Base-by-base conservation (phyloP, 2,797 vertebrate species). In the Ficedula albicollis region DNA sequence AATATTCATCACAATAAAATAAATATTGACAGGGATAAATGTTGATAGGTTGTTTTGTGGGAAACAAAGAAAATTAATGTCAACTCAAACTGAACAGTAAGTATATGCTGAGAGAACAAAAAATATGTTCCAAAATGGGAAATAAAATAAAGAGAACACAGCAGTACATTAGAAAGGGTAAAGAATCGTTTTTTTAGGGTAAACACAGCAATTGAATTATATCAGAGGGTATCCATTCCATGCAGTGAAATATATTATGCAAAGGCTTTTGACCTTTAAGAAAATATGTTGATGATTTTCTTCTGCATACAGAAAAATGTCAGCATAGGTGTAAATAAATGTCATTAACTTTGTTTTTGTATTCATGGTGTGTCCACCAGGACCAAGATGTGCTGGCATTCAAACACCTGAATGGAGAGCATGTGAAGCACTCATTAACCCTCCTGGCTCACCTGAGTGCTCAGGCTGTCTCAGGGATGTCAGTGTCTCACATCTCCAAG, bases 181-280 rank as follows among this genome's bases (percentile, higher is more conserved):
- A 86, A 92, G 43, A 9, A 1, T 72, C 5, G 0, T 1, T 32
- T 59, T 84, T 73, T 72, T 51, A 54, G 38, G 39, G 29, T 82
- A 55, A 95, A 91, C 34, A 87, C 12, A 93, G 72, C 29, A 82
- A 52, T 15, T 79, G 76, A 93, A 96, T 95, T 96, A 49, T 29
- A 93, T 87, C 58, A 93, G 54, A 91, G 59, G 20, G 5, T 84
- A 89, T 83, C 87, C 74, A 59, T 86, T 89, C 32, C 58, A 74
- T 26, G 93, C 78, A 87, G 89, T 90, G 85, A 95, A 58, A 93
- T 85, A 69, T 44, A 73, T 94, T 96, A 89, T 91, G 67, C 67
- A 96, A 94, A 96, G 56, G 46, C 72, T 88, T 92, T 95, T 97
- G 92, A 96, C 93, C 85, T 95, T 97, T 96, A 91, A 90, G 88